phyloP scores from a whole-genome alignment of 2,797 vertebrate species.

The Notamacropus eugenii region DNA sequence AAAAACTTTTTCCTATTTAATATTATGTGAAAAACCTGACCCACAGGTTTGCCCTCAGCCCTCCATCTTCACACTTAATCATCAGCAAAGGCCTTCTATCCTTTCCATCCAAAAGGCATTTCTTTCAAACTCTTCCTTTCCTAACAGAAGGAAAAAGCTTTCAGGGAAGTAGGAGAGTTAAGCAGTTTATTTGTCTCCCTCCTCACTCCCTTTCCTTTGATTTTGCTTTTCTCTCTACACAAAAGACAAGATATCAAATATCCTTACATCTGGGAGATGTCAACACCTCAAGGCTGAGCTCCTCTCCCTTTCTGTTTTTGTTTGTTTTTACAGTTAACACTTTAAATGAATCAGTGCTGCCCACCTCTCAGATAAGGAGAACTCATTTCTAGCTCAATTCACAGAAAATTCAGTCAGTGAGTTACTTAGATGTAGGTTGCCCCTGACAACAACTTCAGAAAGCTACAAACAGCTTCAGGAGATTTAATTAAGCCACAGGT shows the following conservation, averaged over 20 bases:
- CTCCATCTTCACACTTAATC: conserved; percentile 1
- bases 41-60: background rate
- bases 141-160: background rate
- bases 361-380: background rate
- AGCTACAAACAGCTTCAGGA: conserved; percentile 1
- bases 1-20: conserved; percentile 12
- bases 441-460: background rate
- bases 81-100: background rate
- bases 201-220: background rate
- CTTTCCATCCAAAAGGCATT: background rate
- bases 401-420: background rate
- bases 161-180: background rate
- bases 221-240: background rate
- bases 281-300: background rate
- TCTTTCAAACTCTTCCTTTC: background rate
- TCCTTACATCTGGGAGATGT: background rate
- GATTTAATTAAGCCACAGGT: background rate
- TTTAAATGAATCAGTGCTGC: background rate
- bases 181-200: background rate
- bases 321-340: background rate
- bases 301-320: background rate
- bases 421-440: background rate
- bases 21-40: background rate
- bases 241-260: background rate
- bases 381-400: background rate